Conservation (phyloP, 2,888 invertebrate genomes). For the Leptura quadrifasciata region DNA sequence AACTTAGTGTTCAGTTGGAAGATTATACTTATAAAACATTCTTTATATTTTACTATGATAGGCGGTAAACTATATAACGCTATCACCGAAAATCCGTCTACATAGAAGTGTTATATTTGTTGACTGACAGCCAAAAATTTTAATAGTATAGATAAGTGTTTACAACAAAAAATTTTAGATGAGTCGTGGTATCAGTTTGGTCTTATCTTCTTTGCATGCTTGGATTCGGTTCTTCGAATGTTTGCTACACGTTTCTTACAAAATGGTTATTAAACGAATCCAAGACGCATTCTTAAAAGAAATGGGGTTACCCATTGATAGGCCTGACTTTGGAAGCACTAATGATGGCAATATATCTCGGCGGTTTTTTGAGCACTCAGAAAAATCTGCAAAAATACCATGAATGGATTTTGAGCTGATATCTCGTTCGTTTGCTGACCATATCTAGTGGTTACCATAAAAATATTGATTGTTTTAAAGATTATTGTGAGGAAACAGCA, state of each 20-base stretch:
- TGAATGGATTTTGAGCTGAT: conserved; percentile 29
- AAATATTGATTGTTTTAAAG: background rate
- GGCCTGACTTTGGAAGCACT: conserved; percentile 50
- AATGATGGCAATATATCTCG: conserved; percentile 57
- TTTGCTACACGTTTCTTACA: conserved; percentile 19
- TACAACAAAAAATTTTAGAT: background rate
- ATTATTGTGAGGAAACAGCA: background rate
- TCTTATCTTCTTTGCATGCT: conserved; percentile 14
- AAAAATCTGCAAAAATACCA: conserved; percentile 41
- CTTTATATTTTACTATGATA: too few relatives aligned
- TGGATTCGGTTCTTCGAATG: conserved; percentile 19
- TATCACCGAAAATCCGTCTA: too few relatives aligned
- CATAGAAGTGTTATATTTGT: too few relatives aligned
- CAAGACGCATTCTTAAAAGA: conserved; percentile 25
- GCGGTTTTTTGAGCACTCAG: conserved; percentile 52
- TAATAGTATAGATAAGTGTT: conserved; percentile 4
- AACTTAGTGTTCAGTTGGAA: too few relatives aligned
- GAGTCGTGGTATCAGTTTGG: background rate
- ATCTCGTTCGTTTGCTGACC: background rate
- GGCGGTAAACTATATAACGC: too few relatives aligned
- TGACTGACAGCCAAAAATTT: background rate
- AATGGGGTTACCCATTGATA: conserved; percentile 46
- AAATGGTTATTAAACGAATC: conserved; percentile 17
- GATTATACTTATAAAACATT: too few relatives aligned
- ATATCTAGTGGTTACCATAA: background rate